A percentile compares a stretch with the other conserved stretches of the same genome.
Evolutionary conservation across 2,797 vertebrate genomes (phyloP).

Genomic region (Paguma larvata): DNA sequence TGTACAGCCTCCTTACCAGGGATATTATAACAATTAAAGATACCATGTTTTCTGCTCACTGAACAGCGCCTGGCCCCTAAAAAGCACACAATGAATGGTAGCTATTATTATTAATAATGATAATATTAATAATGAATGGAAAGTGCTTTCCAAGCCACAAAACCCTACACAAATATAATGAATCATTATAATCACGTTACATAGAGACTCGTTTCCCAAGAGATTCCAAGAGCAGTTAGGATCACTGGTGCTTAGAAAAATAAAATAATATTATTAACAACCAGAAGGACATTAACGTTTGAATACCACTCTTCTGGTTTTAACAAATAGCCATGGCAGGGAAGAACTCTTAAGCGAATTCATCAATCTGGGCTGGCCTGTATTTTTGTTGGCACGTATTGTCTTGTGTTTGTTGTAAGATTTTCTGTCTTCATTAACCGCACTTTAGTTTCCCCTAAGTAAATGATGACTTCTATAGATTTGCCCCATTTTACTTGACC

Average conservation of each 20-base stretch:
- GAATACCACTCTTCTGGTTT: constrained; percentile 24
- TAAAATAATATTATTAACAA: constrained; percentile 72
- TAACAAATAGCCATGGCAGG: constrained; percentile 26
- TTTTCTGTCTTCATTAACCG: constrained; percentile 71
- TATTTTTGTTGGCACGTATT: constrained; percentile 61
- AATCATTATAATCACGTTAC: constrained; percentile 79
- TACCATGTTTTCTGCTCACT: constrained; percentile 42
- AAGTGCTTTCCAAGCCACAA: constrained; percentile 76
- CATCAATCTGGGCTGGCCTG: constrained; percentile 14
- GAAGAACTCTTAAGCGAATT: constrained; percentile 15
- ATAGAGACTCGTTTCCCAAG: constrained; percentile 67
- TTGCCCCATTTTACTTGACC: constrained; percentile 64
- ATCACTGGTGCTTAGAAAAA: constrained; percentile 67
- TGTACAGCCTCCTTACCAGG: neutral
- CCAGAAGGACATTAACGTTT: neutral
- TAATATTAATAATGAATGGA: constrained; percentile 79
- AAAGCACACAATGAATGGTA: constrained; percentile 70
- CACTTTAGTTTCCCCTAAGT: constrained; percentile 67
- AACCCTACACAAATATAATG: constrained; percentile 77
- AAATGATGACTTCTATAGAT: constrained; percentile 74
- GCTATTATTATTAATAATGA: constrained; percentile 81
- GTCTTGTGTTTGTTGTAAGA: constrained; percentile 51
- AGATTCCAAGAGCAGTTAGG: constrained; percentile 67
- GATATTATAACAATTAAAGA: constrained; percentile 15
- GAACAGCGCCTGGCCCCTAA: constrained; percentile 48